Evolutionary conservation across 2,113 vertebrate genomes (phyloP).

Genomic region (Dasyurus viverrinus): DNA sequence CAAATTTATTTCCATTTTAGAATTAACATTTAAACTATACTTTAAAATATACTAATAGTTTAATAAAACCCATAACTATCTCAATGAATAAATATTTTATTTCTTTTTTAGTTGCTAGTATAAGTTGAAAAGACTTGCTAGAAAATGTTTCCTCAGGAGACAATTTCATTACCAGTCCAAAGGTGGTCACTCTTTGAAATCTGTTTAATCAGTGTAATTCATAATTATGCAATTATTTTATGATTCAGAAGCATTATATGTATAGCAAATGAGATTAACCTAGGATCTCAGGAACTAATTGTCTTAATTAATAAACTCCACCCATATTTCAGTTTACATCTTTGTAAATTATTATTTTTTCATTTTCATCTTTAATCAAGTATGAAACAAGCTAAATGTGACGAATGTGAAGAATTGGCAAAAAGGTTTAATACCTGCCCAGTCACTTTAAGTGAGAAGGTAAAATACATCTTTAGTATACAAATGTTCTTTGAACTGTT

Average conservation of each 20-base stretch:
- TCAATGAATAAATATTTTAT: background rate
- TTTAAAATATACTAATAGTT: background rate
- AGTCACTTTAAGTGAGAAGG: conserved; percentile 24
- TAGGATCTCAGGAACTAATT: conserved; percentile 75
- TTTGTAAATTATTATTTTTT: conserved; percentile 63
- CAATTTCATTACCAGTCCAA: conserved; percentile 40
- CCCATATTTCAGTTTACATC: conserved; percentile 63
- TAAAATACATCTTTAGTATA: conserved; percentile 19
- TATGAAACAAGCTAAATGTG: conserved; percentile 63
- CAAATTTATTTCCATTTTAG: background rate
- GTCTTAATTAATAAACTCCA: conserved; percentile 75
- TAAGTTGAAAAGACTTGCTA: conserved; percentile 30
- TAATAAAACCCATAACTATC: background rate
- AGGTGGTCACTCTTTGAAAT: conserved; percentile 69
- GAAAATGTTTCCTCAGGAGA: conserved; percentile 53
- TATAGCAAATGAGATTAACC: conserved; percentile 82
- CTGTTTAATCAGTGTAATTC: conserved; percentile 80
- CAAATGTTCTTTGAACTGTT: conserved; percentile 24
- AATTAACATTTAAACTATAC: background rate
- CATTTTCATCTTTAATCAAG: conserved; percentile 76
- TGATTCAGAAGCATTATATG: conserved; percentile 77
- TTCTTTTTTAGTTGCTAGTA: background rate
- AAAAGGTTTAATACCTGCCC: conserved; percentile 1
- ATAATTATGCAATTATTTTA: conserved; percentile 82
- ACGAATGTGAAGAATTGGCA: conserved; percentile 18